phyloP scores from a whole-genome alignment of 2,113 vertebrate species.

The Dinomys branickii region DNA sequence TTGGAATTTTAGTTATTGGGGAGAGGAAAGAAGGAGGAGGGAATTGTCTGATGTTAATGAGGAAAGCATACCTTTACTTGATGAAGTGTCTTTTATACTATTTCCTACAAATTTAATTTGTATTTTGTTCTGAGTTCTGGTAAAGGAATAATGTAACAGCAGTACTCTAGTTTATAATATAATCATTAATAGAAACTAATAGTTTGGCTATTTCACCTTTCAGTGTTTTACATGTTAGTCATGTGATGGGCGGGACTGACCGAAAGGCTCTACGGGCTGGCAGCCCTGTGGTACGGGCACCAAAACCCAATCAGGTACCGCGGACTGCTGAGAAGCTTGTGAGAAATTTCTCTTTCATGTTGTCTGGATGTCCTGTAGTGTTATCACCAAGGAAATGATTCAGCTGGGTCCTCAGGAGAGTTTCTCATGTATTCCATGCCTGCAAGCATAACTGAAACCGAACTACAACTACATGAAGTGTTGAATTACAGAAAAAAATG shows the following conservation, averaged over 20 bases:
- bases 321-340: not conserved
- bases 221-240: not conserved
- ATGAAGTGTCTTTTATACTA: not conserved
- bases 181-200: not conserved
- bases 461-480: not conserved
- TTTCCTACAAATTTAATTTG: not conserved
- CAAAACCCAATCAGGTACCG: not conserved
- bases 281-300: not conserved
- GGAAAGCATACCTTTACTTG: not conserved
- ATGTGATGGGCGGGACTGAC: not conserved
- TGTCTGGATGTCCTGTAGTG: not conserved
- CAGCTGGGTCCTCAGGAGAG: not conserved
- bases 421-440: not conserved
- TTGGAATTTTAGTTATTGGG: not conserved
- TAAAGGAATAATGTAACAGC: not conserved
- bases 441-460: not conserved
- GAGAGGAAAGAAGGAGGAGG: not conserved
- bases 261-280: not conserved
- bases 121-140: not conserved
- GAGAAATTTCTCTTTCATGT: not conserved
- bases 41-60: not conserved
- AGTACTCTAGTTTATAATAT: not conserved
- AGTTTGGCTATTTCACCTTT: not conserved
- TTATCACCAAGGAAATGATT: constrained; percentile 20
- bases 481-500: not conserved